Evolutionary conservation across 2,797 vertebrate genomes (phyloP), one percentile per base, ranked within the genome.

Genomic region (Diglossa cyanea): DNA sequence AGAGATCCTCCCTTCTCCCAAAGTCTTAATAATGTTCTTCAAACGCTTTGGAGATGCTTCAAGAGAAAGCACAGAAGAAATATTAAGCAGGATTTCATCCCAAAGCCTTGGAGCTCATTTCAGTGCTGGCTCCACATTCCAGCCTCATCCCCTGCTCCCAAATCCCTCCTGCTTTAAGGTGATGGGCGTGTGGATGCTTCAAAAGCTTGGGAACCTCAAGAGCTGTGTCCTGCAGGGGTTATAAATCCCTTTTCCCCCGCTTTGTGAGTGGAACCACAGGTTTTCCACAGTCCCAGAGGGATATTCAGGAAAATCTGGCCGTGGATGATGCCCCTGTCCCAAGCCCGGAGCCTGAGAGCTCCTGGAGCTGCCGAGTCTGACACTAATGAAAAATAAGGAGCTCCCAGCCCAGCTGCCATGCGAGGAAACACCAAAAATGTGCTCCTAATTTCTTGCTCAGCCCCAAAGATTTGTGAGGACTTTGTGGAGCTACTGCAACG

Each of bases 31-130:
- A 58, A 39, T 13, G 35, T 19, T 79, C 85, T 82, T 87, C 53
- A 95, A 93, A 82, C 2, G 1, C 55, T 73, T 82, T 92, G 93
- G 87, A 96, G 68, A 76, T 74, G 79, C 87, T 93, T 95, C 82
- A 91, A 71, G 67, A 85, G 79, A 83, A 94, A 85, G 8, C 24
- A 45, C 40, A 73, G 42, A 24, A 60, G 76, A 81, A 91, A 84
- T 51, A 90, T 18, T 26, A 77, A 88, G 53, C 19, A 71, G 35
- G 60, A 80, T 71, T 93, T 87, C 48, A 67, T 55, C 76, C 67
- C 47, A 53, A 81, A 61, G 82, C 79, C 55, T 60, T 2, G 53
- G 17, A 74, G 82, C 78, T 91, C 71, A 54, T 86, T 75, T 23
- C 19, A 15, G 74, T 63, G 88, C 67, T 31, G 42, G 58, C 80